These are phyloP conservation scores for Bombus huntii DNA, from an alignment of 1,140 invertebrate species.

Conservation along the genomic window DNA sequence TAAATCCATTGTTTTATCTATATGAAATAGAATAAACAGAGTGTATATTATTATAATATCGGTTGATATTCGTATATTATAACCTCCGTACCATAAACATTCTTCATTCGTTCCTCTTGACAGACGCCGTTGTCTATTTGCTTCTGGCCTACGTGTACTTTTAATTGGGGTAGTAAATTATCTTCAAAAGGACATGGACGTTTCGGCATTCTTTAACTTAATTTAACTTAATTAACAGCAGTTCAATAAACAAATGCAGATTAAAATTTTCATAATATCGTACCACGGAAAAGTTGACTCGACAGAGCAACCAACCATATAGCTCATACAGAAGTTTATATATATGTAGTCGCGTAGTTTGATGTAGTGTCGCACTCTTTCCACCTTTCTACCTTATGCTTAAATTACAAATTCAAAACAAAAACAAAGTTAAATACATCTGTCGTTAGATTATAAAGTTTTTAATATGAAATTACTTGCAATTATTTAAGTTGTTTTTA, in stretches of 20 bases:
- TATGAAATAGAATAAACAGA: slow-evolving; percentile 20
- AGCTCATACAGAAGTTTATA: background rate
- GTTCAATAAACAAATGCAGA: background rate
- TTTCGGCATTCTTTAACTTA: slow-evolving; percentile 67
- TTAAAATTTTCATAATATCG: background rate
- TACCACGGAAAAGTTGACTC: background rate
- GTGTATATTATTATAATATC: background rate
- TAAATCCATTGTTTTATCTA: slow-evolving; percentile 70
- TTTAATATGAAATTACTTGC: background rate
- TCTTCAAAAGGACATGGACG: slow-evolving; percentile 72
- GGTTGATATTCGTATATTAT: background rate
- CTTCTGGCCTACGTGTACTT: slow-evolving; percentile 71
- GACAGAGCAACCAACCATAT: background rate
- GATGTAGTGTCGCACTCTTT: too few species aligned
- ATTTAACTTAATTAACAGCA: background rate
- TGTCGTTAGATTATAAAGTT: background rate
- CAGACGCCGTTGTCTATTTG: slow-evolving; percentile 66
- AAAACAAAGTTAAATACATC: background rate
- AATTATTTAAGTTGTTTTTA: background rate
- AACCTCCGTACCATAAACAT: slow-evolving; percentile 72
- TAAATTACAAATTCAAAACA: too few species aligned
- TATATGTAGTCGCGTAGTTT: too few species aligned
- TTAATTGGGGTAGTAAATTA: slow-evolving; percentile 69
- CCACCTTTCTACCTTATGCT: too few species aligned
- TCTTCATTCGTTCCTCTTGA: slow-evolving; percentile 67